Conservation (phyloP, 1,140 invertebrate species). For the Orchesella cincta region DNA sequence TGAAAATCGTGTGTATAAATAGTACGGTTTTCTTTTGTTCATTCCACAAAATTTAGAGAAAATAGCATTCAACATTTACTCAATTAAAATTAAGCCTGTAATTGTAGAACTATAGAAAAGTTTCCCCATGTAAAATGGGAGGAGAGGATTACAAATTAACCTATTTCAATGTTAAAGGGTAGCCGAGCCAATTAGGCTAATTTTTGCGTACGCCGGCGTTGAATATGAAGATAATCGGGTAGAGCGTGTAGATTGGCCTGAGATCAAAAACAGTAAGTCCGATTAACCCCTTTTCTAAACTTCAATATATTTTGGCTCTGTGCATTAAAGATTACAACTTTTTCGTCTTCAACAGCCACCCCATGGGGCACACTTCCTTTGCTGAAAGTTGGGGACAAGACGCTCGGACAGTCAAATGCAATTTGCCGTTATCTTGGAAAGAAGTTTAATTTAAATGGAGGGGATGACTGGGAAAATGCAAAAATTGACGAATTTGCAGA, state of each 20-base stretch:
- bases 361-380: conserved; percentile 76
- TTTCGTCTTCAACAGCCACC: conserved; percentile 53
- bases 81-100: too few relatives aligned
- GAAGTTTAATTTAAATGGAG: conserved; percentile 65
- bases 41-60: too few relatives aligned
- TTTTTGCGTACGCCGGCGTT: conserved; percentile 66
- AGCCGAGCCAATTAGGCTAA: conserved; percentile 69
- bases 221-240: conserved; percentile 67
- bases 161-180: conserved; percentile 56
- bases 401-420: conserved; percentile 68
- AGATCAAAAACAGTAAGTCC: conserved; percentile 60
- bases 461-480: conserved; percentile 67
- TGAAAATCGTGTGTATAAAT: too few relatives aligned
- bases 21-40: too few relatives aligned
- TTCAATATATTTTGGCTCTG: neutral
- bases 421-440: conserved; percentile 72
- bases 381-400: conserved; percentile 69
- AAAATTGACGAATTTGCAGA: conserved; percentile 65
- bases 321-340: neutral
- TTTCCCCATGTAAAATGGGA: too few relatives aligned
- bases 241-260: conserved; percentile 62
- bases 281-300: neutral
- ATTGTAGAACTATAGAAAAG: too few relatives aligned
- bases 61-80: too few relatives aligned
- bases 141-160: neutral